Evolutionary conservation across 2,888 invertebrate species (phyloP).

Genomic region (Chesias legatella): DNA sequence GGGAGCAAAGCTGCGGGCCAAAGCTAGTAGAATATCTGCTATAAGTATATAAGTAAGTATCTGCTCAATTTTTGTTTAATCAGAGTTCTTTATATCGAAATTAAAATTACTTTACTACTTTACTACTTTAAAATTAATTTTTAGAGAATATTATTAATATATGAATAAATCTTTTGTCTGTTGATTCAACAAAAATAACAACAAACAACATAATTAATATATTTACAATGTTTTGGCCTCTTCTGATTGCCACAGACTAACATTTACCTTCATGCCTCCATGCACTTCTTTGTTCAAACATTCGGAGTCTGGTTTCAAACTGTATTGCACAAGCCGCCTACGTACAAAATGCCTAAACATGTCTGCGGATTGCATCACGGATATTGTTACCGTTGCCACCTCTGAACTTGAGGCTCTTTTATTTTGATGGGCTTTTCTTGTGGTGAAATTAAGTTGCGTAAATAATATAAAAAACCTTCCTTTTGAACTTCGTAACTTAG

Average conservation of each 20-base stretch:
- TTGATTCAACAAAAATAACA: too few relatives aligned
- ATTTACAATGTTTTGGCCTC: not conserved
- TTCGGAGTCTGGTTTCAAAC: slow-evolving; percentile 45
- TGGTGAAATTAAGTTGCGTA: not conserved
- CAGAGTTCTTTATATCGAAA: too few relatives aligned
- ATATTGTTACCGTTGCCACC: slow-evolving; percentile 43
- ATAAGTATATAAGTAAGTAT: too few relatives aligned
- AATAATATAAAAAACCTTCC: not conserved
- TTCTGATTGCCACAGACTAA: slow-evolving; percentile 21
- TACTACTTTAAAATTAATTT: too few relatives aligned
- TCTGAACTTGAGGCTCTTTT: slow-evolving; percentile 38
- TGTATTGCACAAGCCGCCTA: slow-evolving; percentile 53
- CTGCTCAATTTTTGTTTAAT: too few relatives aligned
- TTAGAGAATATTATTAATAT: too few relatives aligned
- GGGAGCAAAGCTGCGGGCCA: too few relatives aligned
- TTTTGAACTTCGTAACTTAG: too few relatives aligned
- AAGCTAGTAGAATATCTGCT: too few relatives aligned
- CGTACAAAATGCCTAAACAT: slow-evolving; percentile 45
- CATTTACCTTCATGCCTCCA: slow-evolving; percentile 31
- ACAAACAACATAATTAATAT: too few relatives aligned
- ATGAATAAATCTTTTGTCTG: too few relatives aligned
- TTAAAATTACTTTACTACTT: too few relatives aligned
- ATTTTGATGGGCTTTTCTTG: slow-evolving; percentile 5
- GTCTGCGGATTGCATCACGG: slow-evolving; percentile 44
- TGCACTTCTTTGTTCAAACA: slow-evolving; percentile 42